phyloP scores from a whole-genome alignment of 2,888 invertebrate species.

The Pammene fasciana region DNA sequence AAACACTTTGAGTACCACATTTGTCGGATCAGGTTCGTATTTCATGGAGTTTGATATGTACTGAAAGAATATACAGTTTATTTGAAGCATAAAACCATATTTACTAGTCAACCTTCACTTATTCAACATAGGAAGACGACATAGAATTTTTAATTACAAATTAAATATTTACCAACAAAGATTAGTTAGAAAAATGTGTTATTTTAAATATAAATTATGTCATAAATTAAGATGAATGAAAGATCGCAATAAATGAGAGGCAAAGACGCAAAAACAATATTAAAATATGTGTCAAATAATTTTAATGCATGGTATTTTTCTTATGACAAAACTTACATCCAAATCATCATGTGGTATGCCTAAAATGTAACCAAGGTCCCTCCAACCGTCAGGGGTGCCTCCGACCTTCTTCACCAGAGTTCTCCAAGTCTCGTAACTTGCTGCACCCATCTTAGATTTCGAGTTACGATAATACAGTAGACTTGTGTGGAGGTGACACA shows the following conservation, averaged over 20 bases:
- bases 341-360: constrained; percentile 69
- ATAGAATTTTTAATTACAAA: too few relatives aligned
- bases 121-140: too few relatives aligned
- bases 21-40: constrained; percentile 81
- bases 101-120: too few relatives aligned
- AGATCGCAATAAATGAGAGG: too few relatives aligned
- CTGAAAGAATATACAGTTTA: constrained; percentile 56
- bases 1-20: constrained; percentile 80
- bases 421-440: constrained; percentile 73
- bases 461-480: constrained; percentile 71
- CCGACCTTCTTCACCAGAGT: constrained; percentile 70
- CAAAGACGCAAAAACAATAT: neutral
- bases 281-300: neutral
- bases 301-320: neutral
- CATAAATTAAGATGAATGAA: too few relatives aligned
- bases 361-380: constrained; percentile 67
- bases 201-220: too few relatives aligned
- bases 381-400: constrained; percentile 72
- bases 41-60: constrained; percentile 81
- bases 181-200: too few relatives aligned
- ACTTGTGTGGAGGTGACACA: constrained; percentile 69
- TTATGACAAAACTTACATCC: constrained; percentile 62
- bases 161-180: neutral
- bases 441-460: constrained; percentile 66
- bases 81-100: neutral